These are phyloP conservation scores for Cistogaster globosa DNA, from an alignment of 2,888 invertebrate genomes.

Conservation along the genomic window DNA sequence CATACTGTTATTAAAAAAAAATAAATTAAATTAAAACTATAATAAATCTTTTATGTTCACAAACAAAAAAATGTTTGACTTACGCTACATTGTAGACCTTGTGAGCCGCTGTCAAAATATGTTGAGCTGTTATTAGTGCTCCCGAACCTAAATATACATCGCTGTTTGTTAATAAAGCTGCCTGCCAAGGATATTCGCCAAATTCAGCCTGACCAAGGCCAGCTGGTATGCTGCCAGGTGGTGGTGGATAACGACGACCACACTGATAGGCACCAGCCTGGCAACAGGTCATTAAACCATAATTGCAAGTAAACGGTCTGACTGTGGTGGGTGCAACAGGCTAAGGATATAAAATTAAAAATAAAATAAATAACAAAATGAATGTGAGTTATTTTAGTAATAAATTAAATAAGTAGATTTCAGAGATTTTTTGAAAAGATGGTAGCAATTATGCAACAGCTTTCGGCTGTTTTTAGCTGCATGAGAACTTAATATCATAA, in stretches of 20 bases:
- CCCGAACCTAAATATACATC: constrained; percentile 89
- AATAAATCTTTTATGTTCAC: not conserved
- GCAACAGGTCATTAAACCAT: constrained; percentile 79
- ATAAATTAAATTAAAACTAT: too few relatives aligned
- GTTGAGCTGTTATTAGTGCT: constrained; percentile 87
- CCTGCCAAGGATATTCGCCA: constrained; percentile 91
- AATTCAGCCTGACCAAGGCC: constrained; percentile 85
- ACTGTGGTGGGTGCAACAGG: constrained; percentile 65
- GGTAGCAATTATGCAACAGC: too few relatives aligned
- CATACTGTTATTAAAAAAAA: constrained; percentile 72
- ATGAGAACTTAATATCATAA: too few relatives aligned
- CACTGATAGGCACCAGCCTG: constrained; percentile 80
- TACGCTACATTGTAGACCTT: constrained; percentile 86
- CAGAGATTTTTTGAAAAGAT: too few relatives aligned
- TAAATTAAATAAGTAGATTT: not conserved
- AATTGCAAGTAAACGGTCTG: constrained; percentile 75
- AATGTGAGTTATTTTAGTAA: too few relatives aligned
- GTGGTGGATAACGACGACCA: constrained; percentile 80
- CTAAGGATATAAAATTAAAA: constrained; percentile 54
- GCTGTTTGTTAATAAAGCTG: constrained; percentile 85
- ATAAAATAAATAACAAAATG: not conserved
- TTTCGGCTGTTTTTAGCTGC: too few relatives aligned
- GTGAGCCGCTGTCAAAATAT: constrained; percentile 90
- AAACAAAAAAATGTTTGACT: constrained; percentile 78
- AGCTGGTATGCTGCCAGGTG: constrained; percentile 79